A percentile compares a stretch with the other conserved stretches of the same genome.
Evolutionary conservation across 2,797 vertebrate species (phyloP).

Genomic region (Sylvia borin): DNA sequence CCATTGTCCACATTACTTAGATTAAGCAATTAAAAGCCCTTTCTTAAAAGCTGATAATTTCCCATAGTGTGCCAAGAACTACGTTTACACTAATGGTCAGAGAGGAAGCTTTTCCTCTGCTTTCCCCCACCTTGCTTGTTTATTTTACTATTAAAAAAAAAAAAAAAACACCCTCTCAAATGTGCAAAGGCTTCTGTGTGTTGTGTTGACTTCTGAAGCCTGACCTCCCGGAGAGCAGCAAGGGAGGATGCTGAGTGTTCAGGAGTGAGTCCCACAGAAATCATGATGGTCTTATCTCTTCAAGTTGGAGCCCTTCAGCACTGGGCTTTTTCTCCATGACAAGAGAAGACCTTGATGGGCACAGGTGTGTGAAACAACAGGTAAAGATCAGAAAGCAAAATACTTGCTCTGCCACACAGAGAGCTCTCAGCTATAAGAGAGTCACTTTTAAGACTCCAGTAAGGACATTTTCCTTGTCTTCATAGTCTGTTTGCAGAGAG

Average conservation of each 20-base stretch:
- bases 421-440: neutral
- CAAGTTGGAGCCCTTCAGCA: neutral
- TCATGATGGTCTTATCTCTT: neutral
- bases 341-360: neutral
- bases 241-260: neutral
- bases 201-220: neutral
- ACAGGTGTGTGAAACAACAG: neutral
- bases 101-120: neutral
- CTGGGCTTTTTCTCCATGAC: neutral
- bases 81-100: slow-evolving; percentile 65
- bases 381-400: neutral
- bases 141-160: slow-evolving; percentile 46
- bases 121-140: slow-evolving; percentile 45
- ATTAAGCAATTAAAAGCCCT: slow-evolving; percentile 83
- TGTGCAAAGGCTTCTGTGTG: neutral
- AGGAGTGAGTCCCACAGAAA: neutral
- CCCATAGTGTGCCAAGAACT: slow-evolving; percentile 67
- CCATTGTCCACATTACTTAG: slow-evolving; percentile 80
- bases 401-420: neutral
- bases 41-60: slow-evolving; percentile 79
- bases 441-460: neutral
- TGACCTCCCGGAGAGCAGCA: neutral
- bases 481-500: neutral
- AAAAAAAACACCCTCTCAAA: neutral
- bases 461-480: neutral